Conservation (phyloP, 1,140 invertebrate species). For the Grapholita molesta region DNA sequence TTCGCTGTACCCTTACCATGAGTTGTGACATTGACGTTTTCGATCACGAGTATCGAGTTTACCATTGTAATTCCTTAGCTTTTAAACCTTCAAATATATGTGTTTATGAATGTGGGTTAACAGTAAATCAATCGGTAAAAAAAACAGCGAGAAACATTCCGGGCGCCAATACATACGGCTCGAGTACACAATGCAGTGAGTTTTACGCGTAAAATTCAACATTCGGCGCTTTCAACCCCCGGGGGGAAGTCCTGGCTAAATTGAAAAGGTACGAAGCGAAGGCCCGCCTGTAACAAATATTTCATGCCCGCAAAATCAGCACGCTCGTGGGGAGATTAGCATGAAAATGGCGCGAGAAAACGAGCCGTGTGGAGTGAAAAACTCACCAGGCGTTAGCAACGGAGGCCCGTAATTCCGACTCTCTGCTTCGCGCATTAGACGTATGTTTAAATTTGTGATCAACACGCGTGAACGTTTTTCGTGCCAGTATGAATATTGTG, state of each 20-base stretch:
- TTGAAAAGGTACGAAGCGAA: conserved; percentile 49
- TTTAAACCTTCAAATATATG: conserved; percentile 23
- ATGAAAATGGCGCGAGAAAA: conserved; percentile 51
- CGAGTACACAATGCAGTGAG: conserved; percentile 28
- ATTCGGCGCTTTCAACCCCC: conserved; percentile 37
- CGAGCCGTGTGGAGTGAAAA: conserved; percentile 28
- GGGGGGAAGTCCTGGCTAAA: conserved; percentile 35
- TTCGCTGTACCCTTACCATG: conserved; percentile 36
- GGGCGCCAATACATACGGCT: conserved; percentile 24
- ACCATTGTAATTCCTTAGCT: conserved; percentile 18
- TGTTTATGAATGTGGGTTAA: conserved; percentile 19
- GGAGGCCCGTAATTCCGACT: conserved; percentile 27
- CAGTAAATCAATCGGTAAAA: conserved; percentile 20
- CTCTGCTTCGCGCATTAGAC: conserved; percentile 25
- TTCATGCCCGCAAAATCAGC: conserved; percentile 55
- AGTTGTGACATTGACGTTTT: no score
- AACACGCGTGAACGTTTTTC: conserved; percentile 25
- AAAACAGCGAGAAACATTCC: conserved; percentile 1
- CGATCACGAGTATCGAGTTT: no score
- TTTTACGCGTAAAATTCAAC: conserved; percentile 42
- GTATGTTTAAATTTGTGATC: conserved; percentile 35
- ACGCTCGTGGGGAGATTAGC: conserved; percentile 47
- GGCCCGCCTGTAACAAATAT: conserved; percentile 51
- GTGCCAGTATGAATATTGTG: not conserved
- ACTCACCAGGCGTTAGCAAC: conserved; percentile 22